phyloP scores from a whole-genome alignment of 2,888 invertebrate genomes.

The Drosophila acutilabella region DNA sequence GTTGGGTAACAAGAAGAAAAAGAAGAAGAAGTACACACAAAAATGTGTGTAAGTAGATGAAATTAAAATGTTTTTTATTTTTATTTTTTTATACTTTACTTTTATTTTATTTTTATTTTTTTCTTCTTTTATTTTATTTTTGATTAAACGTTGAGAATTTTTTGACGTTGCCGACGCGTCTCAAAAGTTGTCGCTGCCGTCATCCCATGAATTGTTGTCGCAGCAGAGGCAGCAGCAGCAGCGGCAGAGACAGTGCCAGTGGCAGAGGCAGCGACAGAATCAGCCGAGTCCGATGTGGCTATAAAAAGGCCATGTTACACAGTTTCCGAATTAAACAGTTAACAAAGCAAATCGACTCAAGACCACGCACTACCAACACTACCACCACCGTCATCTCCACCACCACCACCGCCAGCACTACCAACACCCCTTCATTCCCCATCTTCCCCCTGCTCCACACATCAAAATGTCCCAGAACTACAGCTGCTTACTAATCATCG shows the following conservation, averaged over 20 bases:
- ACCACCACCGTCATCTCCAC: conserved; percentile 21
- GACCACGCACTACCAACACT: conserved; percentile 39
- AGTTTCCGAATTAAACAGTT: conserved; percentile 78
- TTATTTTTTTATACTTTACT: conserved; percentile 25
- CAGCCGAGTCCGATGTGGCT: conserved; percentile 44
- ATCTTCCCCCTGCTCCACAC: background rate
- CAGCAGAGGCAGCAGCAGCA: conserved; percentile 14
- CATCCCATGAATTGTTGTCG: conserved; percentile 55
- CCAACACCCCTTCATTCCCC: background rate
- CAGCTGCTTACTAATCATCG: conserved; percentile 6
- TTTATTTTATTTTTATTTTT: conserved; percentile 25
- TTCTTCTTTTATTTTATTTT: conserved; percentile 42
- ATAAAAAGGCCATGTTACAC: conserved; percentile 79
- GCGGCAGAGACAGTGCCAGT: conserved; percentile 27
- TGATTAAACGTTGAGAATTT: conserved; percentile 76
- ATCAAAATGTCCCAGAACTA: conserved; percentile 28
- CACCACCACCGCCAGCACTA: background rate
- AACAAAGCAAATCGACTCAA: conserved; percentile 65
- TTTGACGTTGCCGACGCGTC: conserved; percentile 61
- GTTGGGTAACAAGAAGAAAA: conserved; percentile 3
- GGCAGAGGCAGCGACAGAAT: conserved; percentile 23
- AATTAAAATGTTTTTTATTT: conserved; percentile 63
- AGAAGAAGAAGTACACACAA: conserved; percentile 32
- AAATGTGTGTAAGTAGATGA: conserved; percentile 71
- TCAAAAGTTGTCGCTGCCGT: conserved; percentile 20